Evolutionary conservation across 1,140 invertebrate species (phyloP), one percentile per base, ranked within the genome.

Genomic region (Cyclina sinensis): DNA sequence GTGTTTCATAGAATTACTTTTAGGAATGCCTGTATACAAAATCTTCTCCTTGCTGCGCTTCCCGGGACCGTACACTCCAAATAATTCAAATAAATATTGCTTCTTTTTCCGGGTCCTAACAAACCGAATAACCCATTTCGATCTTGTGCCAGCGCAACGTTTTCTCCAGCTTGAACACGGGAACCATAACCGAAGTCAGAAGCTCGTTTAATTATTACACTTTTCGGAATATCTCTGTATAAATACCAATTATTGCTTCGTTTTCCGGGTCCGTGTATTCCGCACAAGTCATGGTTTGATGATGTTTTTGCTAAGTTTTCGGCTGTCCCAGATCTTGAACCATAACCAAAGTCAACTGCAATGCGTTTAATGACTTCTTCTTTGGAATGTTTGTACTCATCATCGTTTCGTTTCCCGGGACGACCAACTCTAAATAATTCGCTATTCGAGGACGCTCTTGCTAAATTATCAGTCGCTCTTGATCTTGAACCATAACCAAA

Each of bases 191-290:
- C 70, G 24, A 46, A 43, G 24, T 74, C 70, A 48, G n/a, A 7
- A 5, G 35, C 9, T 5, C 39, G 35, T 24, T 48, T 74, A 24
- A 46, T 27, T 46, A 27, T 27, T 27, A 27, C n/a, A 62, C 9
- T n/a, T n/a, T 62, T n/a, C n/a, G 24, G 24, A 24, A 0, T 62
- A 5, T 27, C 57, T 62, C 9, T 27, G 27, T n/a, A 24, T 62
- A 62, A 4, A 24, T 18, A 14, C 1, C 27, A 0, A 1, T 27
- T n/a, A 14, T 14, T n/a, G 14, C 4, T 62, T 62, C 57, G n/a
- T 62, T 62, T 81, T 39, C 79, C 79, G 14, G 79, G 79, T 24
- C 79, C 79, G 21, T 57, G 30, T 21, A 65, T 11, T 37, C 79
- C 57, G 39, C 39, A 62, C 27, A 62, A 12, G 59, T 37, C 35